Evolutionary conservation across 2,888 invertebrate species (phyloP), one percentile per base, ranked within the genome.

Genomic region (Macaria notata): DNA sequence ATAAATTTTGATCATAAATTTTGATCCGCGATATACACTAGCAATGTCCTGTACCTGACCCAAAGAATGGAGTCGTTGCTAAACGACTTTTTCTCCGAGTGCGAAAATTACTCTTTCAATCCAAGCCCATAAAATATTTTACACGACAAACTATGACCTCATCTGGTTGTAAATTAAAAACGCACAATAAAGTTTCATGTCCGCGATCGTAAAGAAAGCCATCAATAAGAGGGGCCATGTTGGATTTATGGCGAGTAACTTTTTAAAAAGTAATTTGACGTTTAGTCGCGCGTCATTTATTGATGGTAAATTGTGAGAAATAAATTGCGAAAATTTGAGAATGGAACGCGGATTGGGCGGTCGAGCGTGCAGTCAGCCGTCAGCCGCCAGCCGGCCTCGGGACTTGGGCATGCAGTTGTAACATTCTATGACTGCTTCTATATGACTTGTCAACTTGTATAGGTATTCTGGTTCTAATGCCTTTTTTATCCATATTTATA

Each of bases 151-250:
- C 54, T 50, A 71, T 76, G 73, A 76, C 69, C 74, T 73, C 75
- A 68, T 61, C 64, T 46, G 56, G 74, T 68, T 69, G 69, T 79
- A 82, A 81, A 83, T 78, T 79, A 80, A 79, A 73, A 59, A 51
- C 47, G 44, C 44, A 54, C 51, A 68, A 68, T 56, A 82, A 80
- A 81, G 75, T 73, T 54, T 54, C 56, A 59, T 56, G 46, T 61
- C 49, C 64, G 76, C 71, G 75, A 79, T 84, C 83, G 81, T 85
- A 81, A 86, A 83, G 76, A 83, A 81, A 81, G 83, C 77, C 83
- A 82, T 86, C 83, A 84, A 83, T 59, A 81, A 72, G 58, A 62
- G 7, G 72, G 65, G 75, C 76, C 78, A 80, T 81, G 76, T 79
- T 74, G 74, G 38, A 64, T 83, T 88, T 86, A 84, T 76, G 72